Conservation (phyloP, 2,888 invertebrate genomes). For the Thera britannica region DNA sequence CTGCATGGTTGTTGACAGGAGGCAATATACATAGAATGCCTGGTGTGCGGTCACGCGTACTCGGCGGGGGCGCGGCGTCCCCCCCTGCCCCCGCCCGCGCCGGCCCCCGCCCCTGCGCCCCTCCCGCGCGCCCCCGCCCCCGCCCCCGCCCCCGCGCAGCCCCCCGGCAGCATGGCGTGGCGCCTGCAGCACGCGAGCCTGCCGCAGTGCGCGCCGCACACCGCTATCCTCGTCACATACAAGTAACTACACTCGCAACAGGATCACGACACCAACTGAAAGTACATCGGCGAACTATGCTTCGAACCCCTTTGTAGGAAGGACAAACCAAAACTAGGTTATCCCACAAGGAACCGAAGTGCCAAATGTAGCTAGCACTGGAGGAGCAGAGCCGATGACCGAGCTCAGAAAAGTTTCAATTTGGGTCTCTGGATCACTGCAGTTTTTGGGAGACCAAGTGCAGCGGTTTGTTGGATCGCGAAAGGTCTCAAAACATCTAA, state of each 20-base stretch:
- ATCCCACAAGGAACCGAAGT: too few species aligned
- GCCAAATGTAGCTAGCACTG: too few species aligned
- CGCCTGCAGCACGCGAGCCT: constrained; percentile 87
- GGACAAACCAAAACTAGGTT: too few species aligned
- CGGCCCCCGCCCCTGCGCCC: constrained; percentile 71
- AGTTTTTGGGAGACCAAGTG: too few species aligned
- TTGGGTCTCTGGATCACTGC: too few species aligned
- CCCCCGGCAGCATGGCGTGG: constrained; percentile 92
- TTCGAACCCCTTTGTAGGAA: too few species aligned
- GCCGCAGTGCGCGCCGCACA: constrained; percentile 81
- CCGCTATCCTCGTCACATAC: constrained; percentile 91
- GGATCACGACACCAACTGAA: too few species aligned
- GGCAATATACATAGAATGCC: constrained; percentile 91
- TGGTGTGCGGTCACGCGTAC: constrained; percentile 93
- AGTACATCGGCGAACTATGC: too few species aligned
- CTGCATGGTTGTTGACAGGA: constrained; percentile 69
- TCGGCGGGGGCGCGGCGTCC: constrained; percentile 74
- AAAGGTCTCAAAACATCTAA: too few species aligned
- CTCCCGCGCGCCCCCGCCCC: constrained; percentile 77
- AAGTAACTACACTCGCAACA: constrained; percentile 48
- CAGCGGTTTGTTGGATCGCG: too few species aligned
- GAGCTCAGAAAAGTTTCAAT: too few species aligned
- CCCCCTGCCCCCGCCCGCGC: constrained; percentile 73
- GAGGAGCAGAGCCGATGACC: too few species aligned
- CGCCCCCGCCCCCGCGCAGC: constrained; percentile 75